Base-by-base conservation (phyloP, 2,797 vertebrate species). In the Orestias chungarensis region DNA sequence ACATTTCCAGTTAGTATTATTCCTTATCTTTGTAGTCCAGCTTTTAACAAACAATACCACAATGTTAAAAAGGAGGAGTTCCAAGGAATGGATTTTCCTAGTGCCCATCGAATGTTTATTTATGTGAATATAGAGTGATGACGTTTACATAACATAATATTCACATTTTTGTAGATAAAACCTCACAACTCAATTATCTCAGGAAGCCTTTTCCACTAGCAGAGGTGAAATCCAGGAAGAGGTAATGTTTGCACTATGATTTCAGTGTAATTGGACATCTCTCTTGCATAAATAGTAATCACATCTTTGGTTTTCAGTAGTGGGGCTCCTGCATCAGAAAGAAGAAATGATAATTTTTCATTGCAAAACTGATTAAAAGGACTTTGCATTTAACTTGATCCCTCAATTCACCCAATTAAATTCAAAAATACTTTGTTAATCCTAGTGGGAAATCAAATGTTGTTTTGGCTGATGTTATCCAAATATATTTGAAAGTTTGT, bases 191-290 rank as follows among this genome's bases (percentile, higher is more conserved):
- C 82, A 84, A 87, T 92, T 87, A 91, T 87, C 64, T 73, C 70
- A 73, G 75, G 78, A 88, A 88, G 82, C 88, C 76, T 82, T n/a
- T 71, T 75, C 80, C 76, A 73, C 83, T 82, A 83, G 86, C 83
- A 82, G 82, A 91, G 85, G 87, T 89, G 86, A 87, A 86, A 92
- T 87, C 86, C 78, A 75, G 81, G 82, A 89, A 92, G 86, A 90
- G 80, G 85, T 85, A 87, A 90, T 94, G 90, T 94, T 94, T 93
- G 89, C 88, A 75, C 61, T 88, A 88, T 84, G 91, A 93, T 92
- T 91, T 90, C 78, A 79, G 61, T 76, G 81, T 93, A 92, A 94
- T 93, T 93, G 90, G 92, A 93, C 88, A 86, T 89, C 87, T 79
- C 76, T 76, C 79, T 85, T 88, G 90, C 87, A 93, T 92, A 89